Evolutionary conservation across 1,140 invertebrate species (phyloP), one percentile per base, ranked within the genome.

Genomic region (Achroia grisella): DNA sequence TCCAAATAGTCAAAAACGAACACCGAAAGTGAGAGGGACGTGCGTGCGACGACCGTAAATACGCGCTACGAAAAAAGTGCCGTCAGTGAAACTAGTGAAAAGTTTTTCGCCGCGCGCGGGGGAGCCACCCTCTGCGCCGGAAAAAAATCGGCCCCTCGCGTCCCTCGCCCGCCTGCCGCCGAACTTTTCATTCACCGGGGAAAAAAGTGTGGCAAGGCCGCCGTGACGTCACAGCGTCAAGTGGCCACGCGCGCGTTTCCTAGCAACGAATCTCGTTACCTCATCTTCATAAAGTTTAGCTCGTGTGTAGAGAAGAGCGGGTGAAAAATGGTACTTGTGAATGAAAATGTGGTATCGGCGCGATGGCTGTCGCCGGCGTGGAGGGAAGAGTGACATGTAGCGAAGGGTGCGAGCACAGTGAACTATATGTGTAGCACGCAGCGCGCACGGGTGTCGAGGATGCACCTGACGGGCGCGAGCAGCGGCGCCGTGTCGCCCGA

Each of bases 171-270:
- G 57, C 61, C 61, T 64, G 59, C 59, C 67, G 62, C 69, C 82
- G 87, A 88, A 88, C 77, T 86, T 88, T 89, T 87, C 88, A 89
- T 89, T 89, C 88, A 88, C 77, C 62, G 77, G 72, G 79, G 85
- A 89, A 89, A 88, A 89, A 89, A 87, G 83, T 86, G 85, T 86
- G 85, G 85, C 85, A 86, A 87, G 85, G 83, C 83, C 75, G 70
- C 58, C 73, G 79, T 88, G 87, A 88, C 87, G 88, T 88, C 86
- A 88, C 76, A 73, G 77, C 74, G 83, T 87, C 84, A 86, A 86
- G 77, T 85, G 82, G 74, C 69, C 70, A 79, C 77, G 72, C 75
- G 71, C 58, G 40, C 73, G 78, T 80, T 88, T 75, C 86, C 87
- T 85, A 86, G 87, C 87, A 88, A 88, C 87, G 13, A 14, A 80